phyloP scores from a whole-genome alignment of 2,797 vertebrate species.

The Ammospiza maritima region DNA sequence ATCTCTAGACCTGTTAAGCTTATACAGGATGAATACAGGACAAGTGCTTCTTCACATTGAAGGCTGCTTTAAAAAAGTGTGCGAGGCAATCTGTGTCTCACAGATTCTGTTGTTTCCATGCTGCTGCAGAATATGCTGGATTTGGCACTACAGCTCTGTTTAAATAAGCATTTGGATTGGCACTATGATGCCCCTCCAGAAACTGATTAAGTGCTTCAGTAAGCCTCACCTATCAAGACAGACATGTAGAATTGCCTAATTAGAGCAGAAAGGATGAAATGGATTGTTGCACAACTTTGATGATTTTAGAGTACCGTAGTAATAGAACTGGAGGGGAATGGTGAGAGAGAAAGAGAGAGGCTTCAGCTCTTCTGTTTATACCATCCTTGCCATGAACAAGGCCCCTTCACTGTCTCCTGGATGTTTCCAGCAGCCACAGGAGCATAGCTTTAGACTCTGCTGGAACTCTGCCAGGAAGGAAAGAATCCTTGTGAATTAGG shows the following conservation, averaged over 20 bases:
- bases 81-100: background rate
- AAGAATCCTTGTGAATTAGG: background rate
- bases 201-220: slow-evolving; percentile 66
- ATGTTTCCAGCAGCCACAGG: background rate
- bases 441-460: background rate
- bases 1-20: slow-evolving; percentile 25
- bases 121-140: slow-evolving; percentile 44
- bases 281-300: slow-evolving; percentile 23
- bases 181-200: slow-evolving; percentile 42
- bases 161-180: slow-evolving; percentile 17
- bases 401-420: slow-evolving; percentile 3
- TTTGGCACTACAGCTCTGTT: slow-evolving; percentile 3
- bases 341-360: background rate
- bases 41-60: background rate
- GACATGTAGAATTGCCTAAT: slow-evolving; percentile 50
- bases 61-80: background rate
- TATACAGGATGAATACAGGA: slow-evolving; percentile 17
- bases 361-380: slow-evolving; percentile 20
- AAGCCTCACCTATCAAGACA: slow-evolving; percentile 59
- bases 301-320: slow-evolving; percentile 28
- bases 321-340: background rate
- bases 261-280: slow-evolving; percentile 50
- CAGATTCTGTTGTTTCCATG: slow-evolving; percentile 49
- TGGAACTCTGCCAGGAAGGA: slow-evolving; percentile 6
- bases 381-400: background rate